A percentile compares a stretch with the other conserved stretches of the same genome.
phyloP scores from a whole-genome alignment of 2,113 vertebrate genomes.

The Nipponia nippon region DNA sequence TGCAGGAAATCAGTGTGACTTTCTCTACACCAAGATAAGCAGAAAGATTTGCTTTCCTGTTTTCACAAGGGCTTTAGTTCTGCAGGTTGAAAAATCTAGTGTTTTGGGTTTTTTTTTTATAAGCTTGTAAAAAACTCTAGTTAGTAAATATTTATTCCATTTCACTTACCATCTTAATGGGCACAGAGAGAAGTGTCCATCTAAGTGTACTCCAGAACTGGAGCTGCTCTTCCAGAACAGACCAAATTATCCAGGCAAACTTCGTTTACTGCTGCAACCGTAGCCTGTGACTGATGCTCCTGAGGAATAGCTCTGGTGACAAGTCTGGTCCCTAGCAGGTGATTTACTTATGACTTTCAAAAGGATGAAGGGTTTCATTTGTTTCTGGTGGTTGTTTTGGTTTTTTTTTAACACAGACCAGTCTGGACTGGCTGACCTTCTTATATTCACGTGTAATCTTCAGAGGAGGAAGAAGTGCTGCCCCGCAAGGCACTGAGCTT shows the following conservation, averaged over 20 bases:
- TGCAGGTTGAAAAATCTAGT: not conserved
- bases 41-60: not conserved
- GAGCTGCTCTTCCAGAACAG: not conserved
- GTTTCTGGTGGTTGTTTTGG: no score
- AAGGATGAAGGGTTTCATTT: not conserved
- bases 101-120: not conserved
- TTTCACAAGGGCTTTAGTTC: not conserved
- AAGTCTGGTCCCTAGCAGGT: not conserved
- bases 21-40: not conserved
- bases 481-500: accelerated
- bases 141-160: not conserved
- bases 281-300: not conserved
- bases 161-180: not conserved
- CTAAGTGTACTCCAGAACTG: not conserved
- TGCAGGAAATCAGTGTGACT: not conserved
- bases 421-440: not conserved
- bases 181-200: not conserved
- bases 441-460: not conserved
- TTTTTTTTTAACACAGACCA: not conserved
- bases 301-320: not conserved
- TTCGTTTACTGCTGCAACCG: not conserved
- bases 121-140: not conserved
- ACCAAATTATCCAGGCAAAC: not conserved
- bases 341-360: not conserved
- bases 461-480: not conserved